Evolutionary conservation across 2,113 vertebrate genomes (phyloP).

Genomic region (Bambusicola thoracicus): DNA sequence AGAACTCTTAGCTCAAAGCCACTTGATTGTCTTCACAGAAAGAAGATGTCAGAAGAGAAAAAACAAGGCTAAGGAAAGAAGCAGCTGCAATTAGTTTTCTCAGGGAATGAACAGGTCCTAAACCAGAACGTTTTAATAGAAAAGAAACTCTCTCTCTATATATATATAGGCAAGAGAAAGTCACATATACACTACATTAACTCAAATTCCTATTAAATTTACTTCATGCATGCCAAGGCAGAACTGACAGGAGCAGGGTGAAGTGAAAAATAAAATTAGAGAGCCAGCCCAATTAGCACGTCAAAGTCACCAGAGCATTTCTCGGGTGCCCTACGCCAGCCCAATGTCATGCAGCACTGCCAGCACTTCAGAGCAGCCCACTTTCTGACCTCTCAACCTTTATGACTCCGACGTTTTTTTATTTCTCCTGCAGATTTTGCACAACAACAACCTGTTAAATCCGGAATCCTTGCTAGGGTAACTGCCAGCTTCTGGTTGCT

Average conservation of each 20-base stretch:
- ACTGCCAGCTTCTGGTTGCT: background rate
- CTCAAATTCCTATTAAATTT: background rate
- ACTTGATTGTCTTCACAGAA: background rate
- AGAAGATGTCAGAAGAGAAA: background rate
- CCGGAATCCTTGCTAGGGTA: background rate
- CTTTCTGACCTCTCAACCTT: background rate
- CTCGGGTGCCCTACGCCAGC: background rate
- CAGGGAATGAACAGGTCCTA: background rate
- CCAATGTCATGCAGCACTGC: fast-evolving
- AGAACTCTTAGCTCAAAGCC: background rate
- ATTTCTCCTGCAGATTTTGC: background rate
- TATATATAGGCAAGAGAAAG: background rate
- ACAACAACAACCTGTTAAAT: background rate
- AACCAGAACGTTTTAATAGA: background rate
- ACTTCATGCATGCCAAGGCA: background rate
- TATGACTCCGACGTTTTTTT: no score
- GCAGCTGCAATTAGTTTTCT: background rate
- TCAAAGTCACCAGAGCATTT: background rate
- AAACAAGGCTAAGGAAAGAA: background rate
- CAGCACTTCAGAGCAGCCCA: background rate
- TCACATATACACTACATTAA: background rate
- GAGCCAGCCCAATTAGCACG: background rate
- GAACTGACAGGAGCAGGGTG: background rate
- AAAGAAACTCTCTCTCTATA: background rate
- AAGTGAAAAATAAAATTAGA: background rate